phyloP scores from a whole-genome alignment of 2,113 vertebrate genomes.

The Myotis yumanensis region DNA sequence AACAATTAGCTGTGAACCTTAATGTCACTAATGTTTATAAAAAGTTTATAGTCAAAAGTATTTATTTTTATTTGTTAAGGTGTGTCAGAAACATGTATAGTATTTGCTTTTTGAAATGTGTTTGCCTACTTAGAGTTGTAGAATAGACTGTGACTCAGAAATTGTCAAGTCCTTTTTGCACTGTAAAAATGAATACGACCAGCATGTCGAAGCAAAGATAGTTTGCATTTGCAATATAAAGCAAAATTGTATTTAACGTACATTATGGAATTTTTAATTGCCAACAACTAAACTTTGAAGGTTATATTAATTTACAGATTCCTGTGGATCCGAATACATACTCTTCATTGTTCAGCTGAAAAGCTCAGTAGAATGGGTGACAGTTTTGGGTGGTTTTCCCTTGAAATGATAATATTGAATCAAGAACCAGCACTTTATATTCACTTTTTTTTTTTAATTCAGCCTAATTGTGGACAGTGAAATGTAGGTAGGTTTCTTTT shows the following conservation, averaged over 20 bases:
- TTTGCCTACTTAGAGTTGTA: constrained; percentile 67
- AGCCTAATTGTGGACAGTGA: background rate
- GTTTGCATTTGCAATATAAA: constrained; percentile 67
- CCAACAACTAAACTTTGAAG: constrained; percentile 56
- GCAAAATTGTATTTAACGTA: constrained; percentile 64
- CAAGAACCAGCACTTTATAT: constrained; percentile 27
- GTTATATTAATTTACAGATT: constrained; percentile 55
- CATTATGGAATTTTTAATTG: constrained; percentile 68
- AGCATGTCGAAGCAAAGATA: constrained; percentile 62
- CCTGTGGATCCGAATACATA: constrained; percentile 17
- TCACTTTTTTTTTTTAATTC: background rate
- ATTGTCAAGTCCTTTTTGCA: constrained; percentile 1
- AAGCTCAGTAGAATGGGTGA: background rate
- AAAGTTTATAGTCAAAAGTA: constrained; percentile 66
- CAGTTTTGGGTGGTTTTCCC: constrained; percentile 10
- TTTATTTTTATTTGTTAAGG: constrained; percentile 81
- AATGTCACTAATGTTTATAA: constrained; percentile 63
- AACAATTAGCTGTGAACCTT: constrained; percentile 39
- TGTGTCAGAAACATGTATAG: constrained; percentile 67
- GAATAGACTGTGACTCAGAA: constrained; percentile 63
- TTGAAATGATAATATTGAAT: background rate
- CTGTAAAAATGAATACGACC: constrained; percentile 63
- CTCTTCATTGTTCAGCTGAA: constrained; percentile 23
- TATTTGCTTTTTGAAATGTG: constrained; percentile 63
- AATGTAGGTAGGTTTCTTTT: background rate